A percentile compares a stretch with the other conserved stretches of the same genome.
These are phyloP conservation scores for Selenia dentaria DNA, from an alignment of 2,888 invertebrate genomes.

Conservation along the genomic window DNA sequence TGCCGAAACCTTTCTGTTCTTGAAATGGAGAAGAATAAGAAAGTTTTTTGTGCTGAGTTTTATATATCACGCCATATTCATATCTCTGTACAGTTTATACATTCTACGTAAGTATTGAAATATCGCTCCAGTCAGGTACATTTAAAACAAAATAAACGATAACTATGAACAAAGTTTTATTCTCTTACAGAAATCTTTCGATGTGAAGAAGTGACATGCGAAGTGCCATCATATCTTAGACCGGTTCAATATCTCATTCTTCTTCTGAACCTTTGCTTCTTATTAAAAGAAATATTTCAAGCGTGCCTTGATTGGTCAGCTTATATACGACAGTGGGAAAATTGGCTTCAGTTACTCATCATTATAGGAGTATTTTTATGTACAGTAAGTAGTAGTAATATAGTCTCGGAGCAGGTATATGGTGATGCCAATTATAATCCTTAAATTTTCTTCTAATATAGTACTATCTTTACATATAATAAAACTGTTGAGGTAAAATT, in stretches of 20 bases:
- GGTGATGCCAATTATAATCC: no score
- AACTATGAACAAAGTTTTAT: background rate
- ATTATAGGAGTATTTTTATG: conserved; percentile 89
- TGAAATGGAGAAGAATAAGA: conserved; percentile 93
- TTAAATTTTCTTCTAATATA: no score
- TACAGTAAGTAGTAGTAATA: conserved; percentile 75
- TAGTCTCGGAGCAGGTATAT: background rate
- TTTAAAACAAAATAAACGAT: background rate
- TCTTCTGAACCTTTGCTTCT: conserved; percentile 85
- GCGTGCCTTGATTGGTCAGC: conserved; percentile 88
- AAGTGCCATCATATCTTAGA: conserved; percentile 65
- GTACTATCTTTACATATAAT: no score
- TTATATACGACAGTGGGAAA: conserved; percentile 93
- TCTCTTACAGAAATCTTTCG: conserved; percentile 78
- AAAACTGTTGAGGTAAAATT: no score
- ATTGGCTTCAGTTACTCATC: conserved; percentile 92
- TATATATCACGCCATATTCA: conserved; percentile 90
- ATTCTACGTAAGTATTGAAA: conserved; percentile 83
- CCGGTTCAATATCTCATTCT: conserved; percentile 86
- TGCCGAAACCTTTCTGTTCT: conserved; percentile 92
- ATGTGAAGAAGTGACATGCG: conserved; percentile 69
- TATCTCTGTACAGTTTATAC: conserved; percentile 89
- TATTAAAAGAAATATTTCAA: conserved; percentile 91
- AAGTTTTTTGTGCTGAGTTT: conserved; percentile 93
- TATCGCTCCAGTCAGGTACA: background rate